Evolutionary conservation across 2,113 vertebrate species (phyloP).

Genomic region (Stegostoma tigrinum): DNA sequence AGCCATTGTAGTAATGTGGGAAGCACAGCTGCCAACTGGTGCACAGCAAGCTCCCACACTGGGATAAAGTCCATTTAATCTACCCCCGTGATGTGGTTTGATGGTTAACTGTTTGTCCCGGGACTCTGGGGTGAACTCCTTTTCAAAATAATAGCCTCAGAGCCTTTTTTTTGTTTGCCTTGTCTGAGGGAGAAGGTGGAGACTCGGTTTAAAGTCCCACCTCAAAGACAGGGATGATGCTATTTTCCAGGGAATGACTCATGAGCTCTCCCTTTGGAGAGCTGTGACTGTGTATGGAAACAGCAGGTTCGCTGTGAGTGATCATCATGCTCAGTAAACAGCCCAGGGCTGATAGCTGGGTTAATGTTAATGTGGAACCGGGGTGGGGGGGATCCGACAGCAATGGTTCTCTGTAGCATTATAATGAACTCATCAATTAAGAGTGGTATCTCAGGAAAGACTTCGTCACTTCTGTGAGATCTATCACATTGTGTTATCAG

Average conservation of each 20-base stretch:
- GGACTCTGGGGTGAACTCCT: background rate
- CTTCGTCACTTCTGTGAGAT: background rate
- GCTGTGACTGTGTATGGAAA: too few species aligned
- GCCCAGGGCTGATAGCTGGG: background rate
- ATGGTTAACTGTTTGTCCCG: background rate
- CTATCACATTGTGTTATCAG: too few species aligned
- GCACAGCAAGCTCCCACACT: background rate
- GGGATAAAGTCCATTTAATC: background rate
- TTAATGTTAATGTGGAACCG: background rate
- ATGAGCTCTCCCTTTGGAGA: background rate
- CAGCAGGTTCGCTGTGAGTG: background rate
- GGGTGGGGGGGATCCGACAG: background rate
- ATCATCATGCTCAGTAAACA: background rate
- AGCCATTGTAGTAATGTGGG: background rate
- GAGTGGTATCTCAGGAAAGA: background rate
- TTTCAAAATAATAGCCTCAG: background rate
- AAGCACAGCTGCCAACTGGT: background rate
- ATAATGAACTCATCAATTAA: background rate
- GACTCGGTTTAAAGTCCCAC: background rate
- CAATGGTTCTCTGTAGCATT: background rate
- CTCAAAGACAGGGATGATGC: too few species aligned
- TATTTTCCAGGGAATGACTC: background rate
- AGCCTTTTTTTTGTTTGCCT: background rate
- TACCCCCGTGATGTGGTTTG: background rate
- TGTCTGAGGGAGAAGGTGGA: background rate